Percentiles rank a stretch among this genome's conserved stretches.
Conservation (phyloP, 2,113 vertebrate genomes). For the Chiloscyllium plagiosum region DNA sequence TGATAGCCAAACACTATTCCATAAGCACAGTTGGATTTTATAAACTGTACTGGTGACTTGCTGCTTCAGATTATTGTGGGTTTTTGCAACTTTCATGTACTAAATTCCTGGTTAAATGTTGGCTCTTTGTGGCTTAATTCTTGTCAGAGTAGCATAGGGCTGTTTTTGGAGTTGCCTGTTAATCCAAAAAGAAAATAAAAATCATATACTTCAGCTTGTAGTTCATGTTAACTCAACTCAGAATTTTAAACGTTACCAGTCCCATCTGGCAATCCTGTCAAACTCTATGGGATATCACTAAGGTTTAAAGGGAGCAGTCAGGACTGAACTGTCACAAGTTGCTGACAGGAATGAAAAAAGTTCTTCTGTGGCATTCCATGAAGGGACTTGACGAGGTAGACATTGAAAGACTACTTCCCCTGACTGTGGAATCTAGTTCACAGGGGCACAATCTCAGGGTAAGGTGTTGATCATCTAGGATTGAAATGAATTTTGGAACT, state of each 20-base stretch:
- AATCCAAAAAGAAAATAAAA: neutral
- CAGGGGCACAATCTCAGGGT: too few relatives aligned
- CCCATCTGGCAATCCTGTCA: slow-evolving; percentile 22
- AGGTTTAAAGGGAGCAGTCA: neutral
- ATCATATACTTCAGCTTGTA: neutral
- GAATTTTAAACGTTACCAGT: slow-evolving; percentile 26
- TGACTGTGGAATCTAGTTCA: too few relatives aligned
- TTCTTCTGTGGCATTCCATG: neutral
- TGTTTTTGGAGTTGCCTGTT: neutral
- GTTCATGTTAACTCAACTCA: neutral
- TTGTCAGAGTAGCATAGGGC: neutral
- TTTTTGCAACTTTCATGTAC: neutral
- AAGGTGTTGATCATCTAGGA: too few relatives aligned
- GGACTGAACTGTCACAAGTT: neutral
- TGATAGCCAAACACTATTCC: neutral
- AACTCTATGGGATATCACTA: neutral
- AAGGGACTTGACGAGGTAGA: too few relatives aligned
- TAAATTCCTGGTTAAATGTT: neutral
- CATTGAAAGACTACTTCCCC: too few relatives aligned
- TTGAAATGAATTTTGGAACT: too few relatives aligned
- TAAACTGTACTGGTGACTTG: neutral
- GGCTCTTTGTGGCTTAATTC: neutral
- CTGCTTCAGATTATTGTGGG: neutral
- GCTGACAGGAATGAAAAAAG: neutral
- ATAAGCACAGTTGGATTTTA: neutral